phyloP scores from a whole-genome alignment of 2,113 vertebrate species.

The Pyxicephalus adspersus region DNA sequence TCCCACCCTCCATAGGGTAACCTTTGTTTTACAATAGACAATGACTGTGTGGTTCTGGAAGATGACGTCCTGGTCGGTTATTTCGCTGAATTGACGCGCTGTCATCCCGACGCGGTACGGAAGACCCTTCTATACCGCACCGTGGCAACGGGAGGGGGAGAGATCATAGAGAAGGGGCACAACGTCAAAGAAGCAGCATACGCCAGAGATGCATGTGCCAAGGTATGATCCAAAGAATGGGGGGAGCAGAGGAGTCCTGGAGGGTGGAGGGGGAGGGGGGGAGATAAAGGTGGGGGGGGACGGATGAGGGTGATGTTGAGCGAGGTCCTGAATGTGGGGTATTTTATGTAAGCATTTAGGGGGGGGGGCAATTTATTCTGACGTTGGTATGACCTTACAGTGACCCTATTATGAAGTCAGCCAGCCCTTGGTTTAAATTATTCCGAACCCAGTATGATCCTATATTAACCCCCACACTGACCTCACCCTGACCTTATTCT shows the following conservation, averaged over 20 bases:
- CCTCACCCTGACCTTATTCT: no score
- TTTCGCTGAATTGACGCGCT: constrained; percentile 75
- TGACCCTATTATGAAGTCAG: no score
- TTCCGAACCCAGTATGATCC: no score
- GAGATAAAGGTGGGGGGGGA: no score
- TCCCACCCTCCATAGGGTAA: constrained; percentile 76
- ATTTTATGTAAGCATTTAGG: no score
- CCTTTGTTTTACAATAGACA: constrained; percentile 74
- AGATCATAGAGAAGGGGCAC: constrained; percentile 89
- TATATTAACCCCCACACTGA: no score
- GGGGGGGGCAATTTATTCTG: no score
- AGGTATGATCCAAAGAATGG: constrained; percentile 70
- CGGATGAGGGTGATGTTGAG: not conserved
- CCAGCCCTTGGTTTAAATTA: fast-evolving
- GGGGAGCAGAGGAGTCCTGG: no score
- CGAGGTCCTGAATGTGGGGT: no score
- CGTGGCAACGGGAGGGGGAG: constrained; percentile 84
- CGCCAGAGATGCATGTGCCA: constrained; percentile 87
- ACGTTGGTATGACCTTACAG: no score
- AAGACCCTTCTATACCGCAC: constrained; percentile 82
- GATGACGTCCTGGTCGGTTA: constrained; percentile 59
- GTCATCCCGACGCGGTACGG: constrained; percentile 61
- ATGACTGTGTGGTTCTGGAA: constrained; percentile 68
- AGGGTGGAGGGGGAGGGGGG: no score
- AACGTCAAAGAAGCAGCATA: constrained; percentile 79